Evolutionary conservation across 2,113 vertebrate genomes (phyloP).

Genomic region (Saiga tatarica): DNA sequence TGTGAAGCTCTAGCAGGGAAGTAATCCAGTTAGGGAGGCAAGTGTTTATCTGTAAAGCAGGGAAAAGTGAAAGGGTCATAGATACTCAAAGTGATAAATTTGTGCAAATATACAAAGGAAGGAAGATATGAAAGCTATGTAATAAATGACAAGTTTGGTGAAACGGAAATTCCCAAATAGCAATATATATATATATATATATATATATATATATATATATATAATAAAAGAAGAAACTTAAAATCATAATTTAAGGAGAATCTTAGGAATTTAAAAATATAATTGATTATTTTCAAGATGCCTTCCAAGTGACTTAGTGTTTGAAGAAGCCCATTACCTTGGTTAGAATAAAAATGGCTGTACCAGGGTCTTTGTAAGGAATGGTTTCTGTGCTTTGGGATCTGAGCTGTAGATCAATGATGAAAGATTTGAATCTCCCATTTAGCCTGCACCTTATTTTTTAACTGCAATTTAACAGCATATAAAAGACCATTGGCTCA

Average conservation of each 20-base stretch:
- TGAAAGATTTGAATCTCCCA: slow-evolving; percentile 47
- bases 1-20: background rate
- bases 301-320: background rate
- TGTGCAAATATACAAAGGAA: background rate
- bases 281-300: background rate
- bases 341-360: slow-evolving; percentile 7
- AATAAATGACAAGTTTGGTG: background rate
- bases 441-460: slow-evolving; percentile 42
- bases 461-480: slow-evolving; percentile 35
- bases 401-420: slow-evolving; percentile 18
- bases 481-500: slow-evolving; percentile 52
- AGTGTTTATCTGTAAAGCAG: background rate
- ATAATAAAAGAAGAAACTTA: background rate
- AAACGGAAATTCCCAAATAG: background rate
- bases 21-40: background rate
- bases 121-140: background rate
- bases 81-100: background rate
- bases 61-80: background rate
- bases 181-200: background rate
- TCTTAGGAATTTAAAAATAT: background rate
- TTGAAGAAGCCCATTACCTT: slow-evolving; percentile 12
- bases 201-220: no score
- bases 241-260: slow-evolving; percentile 3
- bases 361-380: background rate
- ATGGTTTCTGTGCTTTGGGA: background rate